Percentiles rank a stretch among this genome's conserved stretches.
phyloP scores from a whole-genome alignment of 2,797 vertebrate species.

The Alosa sapidissima region DNA sequence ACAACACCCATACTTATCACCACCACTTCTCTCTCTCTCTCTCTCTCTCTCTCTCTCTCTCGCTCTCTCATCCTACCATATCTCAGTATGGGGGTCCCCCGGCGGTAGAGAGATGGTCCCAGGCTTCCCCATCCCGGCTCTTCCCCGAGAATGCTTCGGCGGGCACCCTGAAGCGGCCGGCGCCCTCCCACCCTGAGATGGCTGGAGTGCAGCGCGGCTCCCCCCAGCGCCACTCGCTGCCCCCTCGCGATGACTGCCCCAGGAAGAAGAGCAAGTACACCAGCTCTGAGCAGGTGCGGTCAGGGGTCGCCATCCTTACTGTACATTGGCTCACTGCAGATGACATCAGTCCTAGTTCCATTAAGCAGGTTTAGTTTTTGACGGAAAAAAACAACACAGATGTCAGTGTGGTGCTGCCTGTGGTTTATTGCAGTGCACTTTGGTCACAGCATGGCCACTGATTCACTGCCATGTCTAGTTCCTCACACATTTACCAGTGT shows the following conservation, averaged over 20 bases:
- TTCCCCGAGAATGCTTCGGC: slow-evolving; percentile 62
- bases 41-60: not conserved
- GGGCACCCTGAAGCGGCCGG: slow-evolving; percentile 69
- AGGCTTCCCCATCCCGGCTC: slow-evolving; percentile 61
- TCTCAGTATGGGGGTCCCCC: slow-evolving; percentile 63
- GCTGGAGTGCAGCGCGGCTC: slow-evolving; percentile 41
- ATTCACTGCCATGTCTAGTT: not conserved
- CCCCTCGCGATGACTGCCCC: slow-evolving; percentile 72
- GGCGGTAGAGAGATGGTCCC: slow-evolving; percentile 66
- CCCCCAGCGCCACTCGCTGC: slow-evolving; percentile 60
- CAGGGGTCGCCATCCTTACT: not conserved
- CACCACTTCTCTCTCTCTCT: not conserved
- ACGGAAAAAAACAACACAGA: not conserved
- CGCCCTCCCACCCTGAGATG: slow-evolving; percentile 61
- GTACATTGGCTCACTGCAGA: not conserved
- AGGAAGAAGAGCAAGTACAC: slow-evolving; percentile 80
- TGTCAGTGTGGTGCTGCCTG: not conserved
- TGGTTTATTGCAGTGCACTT: not conserved
- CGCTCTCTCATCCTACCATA: not conserved
- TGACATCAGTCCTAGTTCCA: not conserved
- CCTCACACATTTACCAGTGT: not conserved
- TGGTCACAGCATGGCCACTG: not conserved
- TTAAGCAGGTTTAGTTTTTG: not conserved
- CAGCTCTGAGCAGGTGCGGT: slow-evolving; percentile 78
- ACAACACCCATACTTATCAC: not conserved